These are phyloP conservation scores for Vulpes lagopus DNA, from an alignment of 2,113 vertebrate species.

Conservation along the genomic window DNA sequence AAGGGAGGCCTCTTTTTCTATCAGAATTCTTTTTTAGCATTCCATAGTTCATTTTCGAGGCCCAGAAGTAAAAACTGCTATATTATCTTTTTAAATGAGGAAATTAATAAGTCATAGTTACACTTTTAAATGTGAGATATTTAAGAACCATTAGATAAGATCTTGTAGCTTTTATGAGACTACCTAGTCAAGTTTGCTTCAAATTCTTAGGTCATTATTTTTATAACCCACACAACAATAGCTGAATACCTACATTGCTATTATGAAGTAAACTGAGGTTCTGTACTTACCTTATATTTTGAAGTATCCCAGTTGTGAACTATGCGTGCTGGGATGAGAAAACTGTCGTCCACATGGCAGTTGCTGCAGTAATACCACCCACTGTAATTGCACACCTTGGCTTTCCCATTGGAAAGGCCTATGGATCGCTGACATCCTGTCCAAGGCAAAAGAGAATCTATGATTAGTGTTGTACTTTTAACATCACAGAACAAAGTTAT, in stretches of 20 bases:
- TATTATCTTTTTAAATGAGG: constrained; percentile 1
- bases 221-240: background rate
- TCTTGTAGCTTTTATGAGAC: constrained; percentile 1
- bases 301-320: constrained; percentile 99
- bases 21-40: constrained; percentile 4
- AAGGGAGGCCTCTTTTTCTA: background rate
- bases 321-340: constrained; percentile 97
- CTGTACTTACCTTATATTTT: constrained; percentile 94
- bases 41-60: background rate
- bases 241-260: background rate
- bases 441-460: constrained; percentile 25
- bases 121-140: background rate
- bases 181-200: background rate
- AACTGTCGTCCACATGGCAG: constrained; percentile 96
- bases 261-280: background rate
- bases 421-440: constrained; percentile 96
- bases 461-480: background rate
- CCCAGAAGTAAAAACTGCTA: background rate
- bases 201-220: background rate
- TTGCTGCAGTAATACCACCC: constrained; percentile 98
- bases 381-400: constrained; percentile 98
- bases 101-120: constrained; percentile 35
- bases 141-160: background rate
- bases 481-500: background rate
- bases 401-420: constrained; percentile 94